Conservation (phyloP, 2,113 vertebrate species). For the Catagonus wagneri region DNA sequence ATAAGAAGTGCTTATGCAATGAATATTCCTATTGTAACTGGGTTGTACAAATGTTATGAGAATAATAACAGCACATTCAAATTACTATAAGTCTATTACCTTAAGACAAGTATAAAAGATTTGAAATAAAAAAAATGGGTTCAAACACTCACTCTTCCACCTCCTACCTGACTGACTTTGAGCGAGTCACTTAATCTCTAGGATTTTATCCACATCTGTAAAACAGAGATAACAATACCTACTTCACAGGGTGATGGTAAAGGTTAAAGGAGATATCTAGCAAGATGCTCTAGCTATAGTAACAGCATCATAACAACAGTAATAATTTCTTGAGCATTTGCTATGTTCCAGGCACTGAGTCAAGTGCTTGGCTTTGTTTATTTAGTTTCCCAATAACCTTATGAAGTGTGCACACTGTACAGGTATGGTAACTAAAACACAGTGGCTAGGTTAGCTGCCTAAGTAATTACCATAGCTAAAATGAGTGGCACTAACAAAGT, state of each 20-base stretch:
- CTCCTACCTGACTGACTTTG: not conserved
- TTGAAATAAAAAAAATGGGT: not conserved
- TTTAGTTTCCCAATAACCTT: not conserved
- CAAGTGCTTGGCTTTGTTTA: not conserved
- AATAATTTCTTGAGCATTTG: not conserved
- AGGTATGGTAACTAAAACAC: not conserved
- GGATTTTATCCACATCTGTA: not conserved
- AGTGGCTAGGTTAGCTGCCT: not conserved
- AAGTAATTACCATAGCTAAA: not conserved
- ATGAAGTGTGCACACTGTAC: not conserved
- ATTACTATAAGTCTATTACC: not conserved
- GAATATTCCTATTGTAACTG: conserved; percentile 11
- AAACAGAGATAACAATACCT: not conserved
- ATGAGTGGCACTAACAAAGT: not conserved
- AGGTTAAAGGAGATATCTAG: not conserved
- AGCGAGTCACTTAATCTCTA: not conserved
- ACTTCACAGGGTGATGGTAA: not conserved
- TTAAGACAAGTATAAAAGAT: not conserved
- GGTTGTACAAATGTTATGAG: not conserved
- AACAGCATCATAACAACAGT: not conserved
- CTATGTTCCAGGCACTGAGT: not conserved
- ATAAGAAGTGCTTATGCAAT: not conserved
- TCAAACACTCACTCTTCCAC: not conserved
- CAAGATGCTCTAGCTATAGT: not conserved
- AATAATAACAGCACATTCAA: not conserved